Evolutionary conservation across 2,797 vertebrate species (phyloP), one percentile per base, ranked within the genome.

Genomic region (Lagocephalus sceleratus): DNA sequence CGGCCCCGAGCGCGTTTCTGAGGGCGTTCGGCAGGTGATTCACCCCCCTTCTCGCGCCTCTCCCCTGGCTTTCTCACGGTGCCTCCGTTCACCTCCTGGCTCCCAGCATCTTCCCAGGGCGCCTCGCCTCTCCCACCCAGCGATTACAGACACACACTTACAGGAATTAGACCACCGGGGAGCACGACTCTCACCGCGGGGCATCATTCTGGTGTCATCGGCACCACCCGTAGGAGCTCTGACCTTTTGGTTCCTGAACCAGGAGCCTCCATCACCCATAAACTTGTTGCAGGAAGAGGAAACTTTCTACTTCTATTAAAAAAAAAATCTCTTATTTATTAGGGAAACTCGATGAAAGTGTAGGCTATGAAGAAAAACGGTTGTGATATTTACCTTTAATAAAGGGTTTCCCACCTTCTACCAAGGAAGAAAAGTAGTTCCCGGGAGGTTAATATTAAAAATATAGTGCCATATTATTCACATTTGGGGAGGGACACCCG

Each of bases 21-120:
- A 29, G 26, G 2, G 26, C 61, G 46, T 59, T 59, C 40, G 32
- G 54, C 63, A 71, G 14, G 7, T 72, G 58, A 74, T 72, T 79
- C 58, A 68, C 75, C 60, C 62, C 61, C 68, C 20, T 54, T 57
- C 73, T 74, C 54, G 22, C 66, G 63, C 57, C 41, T 64, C 60
- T 51, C 66, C 63, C 53, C 70, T 55, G 56, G 57, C 53, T 59
- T 57, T 73, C 62, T 79, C 64, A 53, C 43, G 22, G 64, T 68
- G 67, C 51, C 64, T 73, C 57, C 44, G 47, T 17, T 61, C 62
- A 60, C 51, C 57, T 47, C 20, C 23, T 61, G 47, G 49, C 60
- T 54, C 54, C 43, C 20, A 60, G 63, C 67, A 66, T 62, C 54
- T 60, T 54, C 63, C 70, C 57, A 17, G 12, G n/a, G 38, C n/a